phyloP scores from a whole-genome alignment of 2,797 vertebrate species.

The Paedocypris micromegethes region DNA sequence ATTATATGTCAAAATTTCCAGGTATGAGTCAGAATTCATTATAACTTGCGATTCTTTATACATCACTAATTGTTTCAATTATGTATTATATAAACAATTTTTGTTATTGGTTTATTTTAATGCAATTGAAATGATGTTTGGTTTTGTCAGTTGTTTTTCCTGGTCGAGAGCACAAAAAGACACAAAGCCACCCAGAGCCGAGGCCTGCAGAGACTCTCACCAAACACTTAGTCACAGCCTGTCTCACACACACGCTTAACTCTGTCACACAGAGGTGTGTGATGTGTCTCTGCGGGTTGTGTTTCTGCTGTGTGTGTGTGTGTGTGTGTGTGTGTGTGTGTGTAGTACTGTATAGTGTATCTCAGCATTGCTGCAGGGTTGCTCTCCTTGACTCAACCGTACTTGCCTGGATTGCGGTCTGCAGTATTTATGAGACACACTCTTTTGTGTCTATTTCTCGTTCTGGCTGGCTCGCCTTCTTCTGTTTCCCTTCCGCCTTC shows the following conservation, averaged over 20 bases:
- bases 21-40: no score
- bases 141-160: no score
- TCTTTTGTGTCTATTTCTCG: slow-evolving; percentile 7
- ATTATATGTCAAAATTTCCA: no score
- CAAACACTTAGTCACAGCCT: slow-evolving; percentile 30
- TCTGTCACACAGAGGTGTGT: slow-evolving; percentile 18
- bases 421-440: slow-evolving; percentile 37
- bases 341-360: slow-evolving; percentile 13
- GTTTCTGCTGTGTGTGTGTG: slow-evolving; percentile 15
- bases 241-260: slow-evolving; percentile 21
- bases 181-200: slow-evolving; percentile 1
- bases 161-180: not conserved
- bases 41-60: no score
- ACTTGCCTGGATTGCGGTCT: slow-evolving; percentile 17
- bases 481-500: slow-evolving; percentile 13
- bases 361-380: slow-evolving; percentile 34
- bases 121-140: no score
- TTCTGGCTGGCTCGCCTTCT: slow-evolving; percentile 1
- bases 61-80: no score
- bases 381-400: slow-evolving; percentile 36
- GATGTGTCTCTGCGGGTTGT: slow-evolving; percentile 9
- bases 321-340: slow-evolving; percentile 8
- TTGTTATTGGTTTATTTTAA: no score
- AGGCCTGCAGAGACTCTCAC: slow-evolving; percentile 10
- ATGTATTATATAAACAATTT: no score